Evolutionary conservation across 2,113 vertebrate genomes (phyloP).

Genomic region (Ciconia boyciana): DNA sequence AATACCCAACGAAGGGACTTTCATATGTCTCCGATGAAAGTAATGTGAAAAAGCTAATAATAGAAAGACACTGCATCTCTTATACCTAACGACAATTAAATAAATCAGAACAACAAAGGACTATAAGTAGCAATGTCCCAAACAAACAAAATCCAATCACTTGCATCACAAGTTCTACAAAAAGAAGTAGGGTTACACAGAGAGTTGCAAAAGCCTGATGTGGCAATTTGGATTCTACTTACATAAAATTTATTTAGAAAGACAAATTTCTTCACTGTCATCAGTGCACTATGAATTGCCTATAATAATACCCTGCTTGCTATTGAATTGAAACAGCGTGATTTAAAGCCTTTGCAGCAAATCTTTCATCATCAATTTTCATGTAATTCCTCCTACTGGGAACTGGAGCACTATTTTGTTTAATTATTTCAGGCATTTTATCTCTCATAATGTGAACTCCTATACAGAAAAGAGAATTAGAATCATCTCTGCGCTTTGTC

Average conservation of each 20-base stretch:
- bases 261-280: background rate
- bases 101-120: background rate
- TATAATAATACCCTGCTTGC: background rate
- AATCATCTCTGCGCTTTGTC: background rate
- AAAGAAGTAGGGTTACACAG: background rate
- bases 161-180: background rate
- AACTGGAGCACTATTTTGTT: background rate
- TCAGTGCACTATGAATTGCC: background rate
- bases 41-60: background rate
- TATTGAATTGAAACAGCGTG: background rate
- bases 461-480: background rate
- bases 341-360: background rate
- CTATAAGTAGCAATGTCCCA: background rate
- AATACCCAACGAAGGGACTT: background rate
- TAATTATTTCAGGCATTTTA: constrained; percentile 23
- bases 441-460: background rate
- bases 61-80: background rate
- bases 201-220: background rate
- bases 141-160: background rate
- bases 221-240: background rate
- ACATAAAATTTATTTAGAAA: background rate
- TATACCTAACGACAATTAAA: background rate
- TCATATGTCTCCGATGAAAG: background rate
- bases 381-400: background rate
- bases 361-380: background rate